Conservation (phyloP, 2,888 invertebrate genomes). For the Drosophila dives region DNA sequence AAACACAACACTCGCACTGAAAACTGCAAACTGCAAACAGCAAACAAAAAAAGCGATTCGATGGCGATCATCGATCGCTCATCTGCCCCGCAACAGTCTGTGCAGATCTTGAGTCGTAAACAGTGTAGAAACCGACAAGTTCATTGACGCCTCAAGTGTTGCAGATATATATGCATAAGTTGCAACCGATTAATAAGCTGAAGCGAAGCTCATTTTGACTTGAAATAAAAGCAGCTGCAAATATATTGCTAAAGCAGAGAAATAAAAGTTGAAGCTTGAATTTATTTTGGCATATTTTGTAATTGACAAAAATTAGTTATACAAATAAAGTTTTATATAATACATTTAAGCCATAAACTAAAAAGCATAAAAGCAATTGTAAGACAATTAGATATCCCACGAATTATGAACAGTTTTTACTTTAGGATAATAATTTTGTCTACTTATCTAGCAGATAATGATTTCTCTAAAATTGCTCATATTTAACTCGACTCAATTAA, state of each 20-base stretch:
- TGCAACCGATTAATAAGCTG: constrained; percentile 27
- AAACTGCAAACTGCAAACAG: constrained; percentile 32
- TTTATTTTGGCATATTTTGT: not conserved
- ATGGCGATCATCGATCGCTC: constrained; percentile 28
- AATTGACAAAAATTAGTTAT: not conserved
- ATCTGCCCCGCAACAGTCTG: constrained; percentile 17
- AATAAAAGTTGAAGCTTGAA: not conserved
- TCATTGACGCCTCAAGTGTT: constrained; percentile 60
- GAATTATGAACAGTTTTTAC: not conserved
- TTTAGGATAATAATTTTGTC: not conserved
- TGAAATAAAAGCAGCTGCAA: not conserved
- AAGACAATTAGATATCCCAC: not conserved
- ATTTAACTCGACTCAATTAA: not conserved
- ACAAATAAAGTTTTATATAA: not conserved
- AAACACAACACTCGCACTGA: constrained; percentile 55
- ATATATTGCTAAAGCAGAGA: not conserved
- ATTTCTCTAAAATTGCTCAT: not conserved
- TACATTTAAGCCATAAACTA: not conserved
- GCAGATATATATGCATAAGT: constrained; percentile 6
- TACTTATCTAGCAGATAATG: not conserved
- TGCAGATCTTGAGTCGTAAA: constrained; percentile 16
- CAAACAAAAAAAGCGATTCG: constrained; percentile 32
- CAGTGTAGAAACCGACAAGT: constrained; percentile 38
- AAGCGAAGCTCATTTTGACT: not conserved
- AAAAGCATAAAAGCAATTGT: not conserved